phyloP scores from a whole-genome alignment of 2,797 vertebrate genomes.

The Tolypeutes matacus region DNA sequence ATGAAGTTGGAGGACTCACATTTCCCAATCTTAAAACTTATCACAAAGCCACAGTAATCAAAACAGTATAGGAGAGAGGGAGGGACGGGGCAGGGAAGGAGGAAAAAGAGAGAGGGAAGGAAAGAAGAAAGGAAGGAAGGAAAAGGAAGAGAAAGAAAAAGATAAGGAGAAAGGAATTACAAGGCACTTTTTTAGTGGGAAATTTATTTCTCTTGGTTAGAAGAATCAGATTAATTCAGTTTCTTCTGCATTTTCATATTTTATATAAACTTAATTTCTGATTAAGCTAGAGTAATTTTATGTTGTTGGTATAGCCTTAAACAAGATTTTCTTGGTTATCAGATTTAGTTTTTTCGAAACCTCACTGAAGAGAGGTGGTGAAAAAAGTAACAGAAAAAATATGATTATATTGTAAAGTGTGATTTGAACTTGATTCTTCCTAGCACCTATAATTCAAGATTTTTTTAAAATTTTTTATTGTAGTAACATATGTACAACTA shows the following conservation, averaged over 20 bases:
- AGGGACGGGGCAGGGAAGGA: too few species aligned
- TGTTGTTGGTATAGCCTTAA: neutral
- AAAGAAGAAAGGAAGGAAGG: neutral
- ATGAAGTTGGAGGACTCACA: too few species aligned
- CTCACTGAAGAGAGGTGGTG: neutral
- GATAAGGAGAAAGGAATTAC: neutral
- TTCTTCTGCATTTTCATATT: constrained; percentile 41
- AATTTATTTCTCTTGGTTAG: neutral
- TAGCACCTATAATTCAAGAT: constrained; percentile 22
- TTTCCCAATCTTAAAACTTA: too few species aligned
- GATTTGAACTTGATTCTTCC: neutral
- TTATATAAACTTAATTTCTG: constrained; percentile 30
- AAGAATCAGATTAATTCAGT: constrained; percentile 33
- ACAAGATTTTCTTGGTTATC: neutral
- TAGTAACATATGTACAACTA: too few species aligned
- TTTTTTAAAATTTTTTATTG: neutral
- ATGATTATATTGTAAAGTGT: neutral
- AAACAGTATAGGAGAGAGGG: neutral
- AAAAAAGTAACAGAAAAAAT: constrained; percentile 34
- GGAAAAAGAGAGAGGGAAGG: neutral
- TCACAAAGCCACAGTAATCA: too few species aligned
- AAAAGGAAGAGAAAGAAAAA: neutral
- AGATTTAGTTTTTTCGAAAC: constrained; percentile 7
- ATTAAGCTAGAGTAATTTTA: constrained; percentile 10
- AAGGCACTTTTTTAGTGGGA: neutral